These are phyloP conservation scores for Cottoperca gobio DNA, from an alignment of 2,797 vertebrate species.

Conservation along the genomic window DNA sequence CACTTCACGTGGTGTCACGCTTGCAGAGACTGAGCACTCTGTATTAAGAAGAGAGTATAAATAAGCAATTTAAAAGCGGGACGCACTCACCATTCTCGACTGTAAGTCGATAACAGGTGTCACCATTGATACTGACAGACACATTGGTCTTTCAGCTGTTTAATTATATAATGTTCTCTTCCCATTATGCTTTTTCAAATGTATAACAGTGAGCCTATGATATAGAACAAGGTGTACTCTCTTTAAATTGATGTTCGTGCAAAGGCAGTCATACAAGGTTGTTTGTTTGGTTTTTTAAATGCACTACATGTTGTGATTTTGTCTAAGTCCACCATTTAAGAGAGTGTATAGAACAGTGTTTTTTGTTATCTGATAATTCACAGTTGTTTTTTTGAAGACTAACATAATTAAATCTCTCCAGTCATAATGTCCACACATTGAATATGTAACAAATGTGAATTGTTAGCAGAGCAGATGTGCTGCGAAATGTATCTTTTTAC, in stretches of 20 bases:
- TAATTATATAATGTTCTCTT: neutral
- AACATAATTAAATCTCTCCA: no score
- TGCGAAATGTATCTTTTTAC: no score
- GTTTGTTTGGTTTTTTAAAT: neutral
- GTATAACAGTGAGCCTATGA: neutral
- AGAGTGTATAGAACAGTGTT: no score
- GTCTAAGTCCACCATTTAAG: neutral
- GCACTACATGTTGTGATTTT: neutral
- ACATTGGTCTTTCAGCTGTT: neutral
- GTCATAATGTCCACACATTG: no score
- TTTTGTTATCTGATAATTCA: no score
- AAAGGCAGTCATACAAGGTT: neutral
- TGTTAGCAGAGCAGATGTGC: no score
- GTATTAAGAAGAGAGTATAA: constrained; percentile 1
- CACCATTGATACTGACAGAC: constrained; percentile 10
- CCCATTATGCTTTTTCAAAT: neutral
- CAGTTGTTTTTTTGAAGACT: no score
- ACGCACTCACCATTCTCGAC: neutral
- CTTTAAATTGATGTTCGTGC: neutral
- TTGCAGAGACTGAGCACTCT: constrained; percentile 18
- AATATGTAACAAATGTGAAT: no score
- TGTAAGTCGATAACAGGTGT: constrained; percentile 2
- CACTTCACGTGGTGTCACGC: constrained; percentile 31
- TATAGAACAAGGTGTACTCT: neutral
- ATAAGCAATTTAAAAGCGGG: constrained; percentile 29